phyloP scores from a whole-genome alignment of 2,888 invertebrate genomes.

The Drosophila limbata region DNA sequence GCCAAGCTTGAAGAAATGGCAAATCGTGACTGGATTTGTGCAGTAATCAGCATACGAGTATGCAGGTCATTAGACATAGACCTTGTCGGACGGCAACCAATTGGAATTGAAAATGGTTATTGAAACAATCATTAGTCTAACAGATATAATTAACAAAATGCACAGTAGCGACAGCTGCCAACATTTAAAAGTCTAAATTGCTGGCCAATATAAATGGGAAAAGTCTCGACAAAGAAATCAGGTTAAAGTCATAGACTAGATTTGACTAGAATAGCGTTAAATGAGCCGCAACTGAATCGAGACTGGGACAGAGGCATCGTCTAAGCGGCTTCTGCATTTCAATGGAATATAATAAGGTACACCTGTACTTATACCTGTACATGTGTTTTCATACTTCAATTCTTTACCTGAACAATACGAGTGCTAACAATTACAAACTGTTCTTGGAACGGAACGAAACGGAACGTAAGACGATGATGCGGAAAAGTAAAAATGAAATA shows the following conservation, averaged over 20 bases:
- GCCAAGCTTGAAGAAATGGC: constrained; percentile 1
- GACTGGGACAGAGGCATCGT: constrained; percentile 20
- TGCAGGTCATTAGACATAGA: constrained; percentile 57
- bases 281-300: constrained; percentile 15
- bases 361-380: constrained; percentile 17
- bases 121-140: constrained; percentile 58
- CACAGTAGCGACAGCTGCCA: constrained; percentile 39
- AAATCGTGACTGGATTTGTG: constrained; percentile 48
- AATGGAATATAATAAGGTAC: constrained; percentile 22
- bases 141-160: constrained; percentile 54
- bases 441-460: constrained; percentile 68
- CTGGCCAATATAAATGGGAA: constrained; percentile 19
- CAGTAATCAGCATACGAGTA: constrained; percentile 11
- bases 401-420: constrained; percentile 22
- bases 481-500: constrained; percentile 59
- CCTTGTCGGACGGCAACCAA: constrained; percentile 51
- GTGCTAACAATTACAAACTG: constrained; percentile 49
- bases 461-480: constrained; percentile 33
- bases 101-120: constrained; percentile 29
- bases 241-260: constrained; percentile 65
- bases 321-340: constrained; percentile 67
- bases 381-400: constrained; percentile 8
- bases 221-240: constrained; percentile 58
- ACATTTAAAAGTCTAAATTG: constrained; percentile 14
- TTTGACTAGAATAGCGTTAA: constrained; percentile 37